phyloP scores from a whole-genome alignment of 1,140 invertebrate genomes.

The Coelopa frigida region DNA sequence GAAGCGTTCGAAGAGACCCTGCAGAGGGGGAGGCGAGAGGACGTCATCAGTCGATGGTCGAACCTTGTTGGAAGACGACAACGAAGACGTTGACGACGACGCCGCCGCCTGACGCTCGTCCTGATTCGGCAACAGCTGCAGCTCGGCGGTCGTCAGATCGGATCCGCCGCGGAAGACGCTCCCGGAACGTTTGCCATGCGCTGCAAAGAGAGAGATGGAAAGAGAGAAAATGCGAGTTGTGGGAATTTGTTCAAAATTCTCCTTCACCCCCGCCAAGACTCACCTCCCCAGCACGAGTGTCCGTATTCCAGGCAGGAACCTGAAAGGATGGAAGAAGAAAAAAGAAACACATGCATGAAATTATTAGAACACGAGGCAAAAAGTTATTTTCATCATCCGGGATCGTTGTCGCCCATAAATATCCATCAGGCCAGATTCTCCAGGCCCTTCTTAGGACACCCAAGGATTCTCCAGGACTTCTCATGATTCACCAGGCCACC shows the following conservation, averaged over 20 bases:
- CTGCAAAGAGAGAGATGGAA: conserved; percentile 13
- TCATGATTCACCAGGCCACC: too few relatives aligned
- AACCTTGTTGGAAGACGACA: background rate
- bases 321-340: conserved; percentile 19
- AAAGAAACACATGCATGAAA: conserved; percentile 7
- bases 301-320: conserved; percentile 43
- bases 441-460: too few relatives aligned
- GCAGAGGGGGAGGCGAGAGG: too few relatives aligned
- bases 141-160: background rate
- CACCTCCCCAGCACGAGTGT: conserved; percentile 42
- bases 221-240: conserved; percentile 6
- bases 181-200: conserved; percentile 37
- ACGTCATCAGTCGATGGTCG: background rate
- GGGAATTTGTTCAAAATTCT: conserved; percentile 4
- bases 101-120: background rate
- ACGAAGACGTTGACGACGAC: background rate
- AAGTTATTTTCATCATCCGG: too few relatives aligned
- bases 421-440: too few relatives aligned
- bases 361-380: too few relatives aligned
- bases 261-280: conserved; percentile 14
- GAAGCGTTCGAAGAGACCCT: background rate
- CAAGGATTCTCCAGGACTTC: too few relatives aligned
- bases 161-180: background rate
- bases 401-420: too few relatives aligned
- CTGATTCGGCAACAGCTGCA: background rate